These are phyloP conservation scores for Phalacrocorax brasilianus DNA, from an alignment of 2,113 vertebrate species.

Conservation along the genomic window DNA sequence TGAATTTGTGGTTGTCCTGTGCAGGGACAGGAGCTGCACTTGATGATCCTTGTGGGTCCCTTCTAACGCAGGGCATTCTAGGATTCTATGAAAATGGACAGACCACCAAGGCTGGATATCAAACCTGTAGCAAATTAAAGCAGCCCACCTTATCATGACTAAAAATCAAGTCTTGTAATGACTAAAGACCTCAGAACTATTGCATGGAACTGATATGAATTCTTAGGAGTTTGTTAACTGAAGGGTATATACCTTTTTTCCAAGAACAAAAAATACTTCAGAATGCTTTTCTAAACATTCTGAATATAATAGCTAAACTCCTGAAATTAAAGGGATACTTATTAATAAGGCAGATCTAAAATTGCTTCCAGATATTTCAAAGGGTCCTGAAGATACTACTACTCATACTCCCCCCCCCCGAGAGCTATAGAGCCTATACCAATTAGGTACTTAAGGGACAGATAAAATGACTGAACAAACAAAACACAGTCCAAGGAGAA, in stretches of 20 bases:
- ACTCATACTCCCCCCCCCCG: neutral
- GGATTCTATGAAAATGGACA: neutral
- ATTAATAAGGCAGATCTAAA: neutral
- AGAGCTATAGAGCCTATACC: neutral
- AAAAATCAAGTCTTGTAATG: neutral
- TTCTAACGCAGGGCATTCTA: no score
- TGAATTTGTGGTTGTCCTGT: no score
- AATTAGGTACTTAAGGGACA: neutral
- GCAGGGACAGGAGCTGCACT: no score
- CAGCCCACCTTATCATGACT: neutral
- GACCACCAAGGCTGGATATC: neutral
- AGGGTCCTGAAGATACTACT: neutral
- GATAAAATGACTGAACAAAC: neutral
- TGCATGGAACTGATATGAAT: neutral
- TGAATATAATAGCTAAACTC: neutral
- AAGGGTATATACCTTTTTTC: neutral
- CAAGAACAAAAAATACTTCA: neutral
- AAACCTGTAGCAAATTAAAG: neutral
- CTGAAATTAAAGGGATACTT: neutral
- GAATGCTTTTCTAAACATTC: neutral
- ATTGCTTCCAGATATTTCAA: neutral
- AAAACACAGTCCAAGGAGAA: neutral
- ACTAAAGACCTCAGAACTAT: neutral
- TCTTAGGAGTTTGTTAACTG: neutral
- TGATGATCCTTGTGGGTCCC: no score